Conservation (phyloP, 2,113 vertebrate genomes). For the Cheirogaleus medius region DNA sequence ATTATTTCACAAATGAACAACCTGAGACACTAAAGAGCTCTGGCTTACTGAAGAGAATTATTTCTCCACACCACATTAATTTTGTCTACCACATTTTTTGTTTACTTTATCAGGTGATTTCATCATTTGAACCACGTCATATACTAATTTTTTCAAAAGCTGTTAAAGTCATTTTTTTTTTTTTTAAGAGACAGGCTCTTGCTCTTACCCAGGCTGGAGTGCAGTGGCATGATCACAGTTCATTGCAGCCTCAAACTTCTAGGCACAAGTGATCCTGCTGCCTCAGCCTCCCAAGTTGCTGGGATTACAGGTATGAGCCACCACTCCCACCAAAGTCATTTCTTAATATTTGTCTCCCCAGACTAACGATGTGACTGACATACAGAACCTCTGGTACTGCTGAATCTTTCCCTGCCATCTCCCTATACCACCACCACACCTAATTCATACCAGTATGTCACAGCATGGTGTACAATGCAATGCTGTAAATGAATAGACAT, state of each 20-base stretch:
- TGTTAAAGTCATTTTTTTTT: constrained; percentile 13
- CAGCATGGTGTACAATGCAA: not conserved
- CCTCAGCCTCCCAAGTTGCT: too few species aligned
- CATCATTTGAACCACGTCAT: not conserved
- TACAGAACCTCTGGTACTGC: not conserved
- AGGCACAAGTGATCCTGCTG: too few species aligned
- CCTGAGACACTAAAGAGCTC: not conserved
- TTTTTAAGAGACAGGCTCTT: too few species aligned
- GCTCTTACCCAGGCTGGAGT: too few species aligned
- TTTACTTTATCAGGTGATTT: not conserved
- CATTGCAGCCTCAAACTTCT: too few species aligned
- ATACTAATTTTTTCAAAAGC: constrained; percentile 33
- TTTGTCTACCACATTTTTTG: not conserved
- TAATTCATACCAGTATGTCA: not conserved
- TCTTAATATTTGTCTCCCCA: not conserved
- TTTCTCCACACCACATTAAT: not conserved
- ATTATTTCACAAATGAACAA: not conserved
- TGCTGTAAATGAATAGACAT: not conserved
- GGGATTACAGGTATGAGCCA: too few species aligned
- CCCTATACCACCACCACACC: too few species aligned
- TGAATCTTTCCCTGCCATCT: not conserved
- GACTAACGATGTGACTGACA: not conserved
- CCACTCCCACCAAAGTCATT: not conserved
- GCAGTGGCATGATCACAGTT: too few species aligned
- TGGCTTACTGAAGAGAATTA: not conserved